Percentiles rank a stretch among this genome's conserved stretches.
phyloP scores from a whole-genome alignment of 2,888 invertebrate genomes.

The Oligia fasciuncula region DNA sequence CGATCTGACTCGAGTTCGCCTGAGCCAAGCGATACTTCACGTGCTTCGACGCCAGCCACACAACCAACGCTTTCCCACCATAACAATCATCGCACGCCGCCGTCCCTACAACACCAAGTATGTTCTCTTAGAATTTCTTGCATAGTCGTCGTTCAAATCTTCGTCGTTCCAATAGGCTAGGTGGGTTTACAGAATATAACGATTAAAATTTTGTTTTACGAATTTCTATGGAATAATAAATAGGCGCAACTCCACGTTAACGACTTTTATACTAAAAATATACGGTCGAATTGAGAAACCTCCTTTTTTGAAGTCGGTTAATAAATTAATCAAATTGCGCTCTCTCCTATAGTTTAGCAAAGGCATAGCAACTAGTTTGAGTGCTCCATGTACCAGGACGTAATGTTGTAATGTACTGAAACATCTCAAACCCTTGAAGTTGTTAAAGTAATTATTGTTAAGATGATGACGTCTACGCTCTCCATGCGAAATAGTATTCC shows the following conservation, averaged over 20 bases:
- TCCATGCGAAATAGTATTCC: conserved; percentile 47
- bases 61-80: conserved; percentile 80
- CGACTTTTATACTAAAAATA: background rate
- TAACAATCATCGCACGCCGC: conserved; percentile 78
- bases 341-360: conserved; percentile 8
- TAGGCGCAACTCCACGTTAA: background rate
- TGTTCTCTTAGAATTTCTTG: conserved; percentile 35
- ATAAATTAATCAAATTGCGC: background rate
- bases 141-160: conserved; percentile 4
- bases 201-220: background rate
- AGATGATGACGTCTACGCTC: conserved; percentile 27
- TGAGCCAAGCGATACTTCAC: conserved; percentile 90
- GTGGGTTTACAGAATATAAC: conserved; percentile 1
- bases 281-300: no score
- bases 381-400: conserved; percentile 9
- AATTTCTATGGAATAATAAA: background rate
- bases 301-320: no score
- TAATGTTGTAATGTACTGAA: conserved; percentile 5
- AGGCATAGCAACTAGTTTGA: conserved; percentile 18
- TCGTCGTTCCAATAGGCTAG: background rate
- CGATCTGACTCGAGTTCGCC: conserved; percentile 90
- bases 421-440: background rate
- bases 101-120: conserved; percentile 79
- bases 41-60: conserved; percentile 90
- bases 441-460: conserved; percentile 14